phyloP scores from a whole-genome alignment of 2,888 invertebrate species.

The Macaria liturata region DNA sequence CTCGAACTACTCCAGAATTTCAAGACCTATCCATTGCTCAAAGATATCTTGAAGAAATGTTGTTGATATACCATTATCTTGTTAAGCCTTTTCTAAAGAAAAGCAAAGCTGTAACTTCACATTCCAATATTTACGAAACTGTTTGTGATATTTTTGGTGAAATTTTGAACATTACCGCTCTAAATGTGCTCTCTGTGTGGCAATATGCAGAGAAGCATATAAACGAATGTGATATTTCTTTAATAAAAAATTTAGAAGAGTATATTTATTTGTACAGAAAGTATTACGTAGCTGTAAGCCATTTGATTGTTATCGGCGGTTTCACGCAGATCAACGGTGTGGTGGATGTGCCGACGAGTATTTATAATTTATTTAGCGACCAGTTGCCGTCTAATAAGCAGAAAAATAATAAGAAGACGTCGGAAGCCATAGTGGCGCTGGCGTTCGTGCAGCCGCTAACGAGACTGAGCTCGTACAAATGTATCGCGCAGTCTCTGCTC shows the following conservation, averaged over 20 bases:
- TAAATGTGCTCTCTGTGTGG: conserved; percentile 87
- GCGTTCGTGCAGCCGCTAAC: conserved; percentile 85
- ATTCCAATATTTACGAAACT: conserved; percentile 85
- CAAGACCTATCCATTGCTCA: conserved; percentile 85
- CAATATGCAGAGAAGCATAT: conserved; percentile 87
- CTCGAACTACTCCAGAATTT: conserved; percentile 66
- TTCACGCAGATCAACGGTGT: conserved; percentile 86
- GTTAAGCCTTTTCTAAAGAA: conserved; percentile 87
- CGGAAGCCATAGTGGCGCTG: conserved; percentile 83
- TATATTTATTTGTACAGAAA: conserved; percentile 87
- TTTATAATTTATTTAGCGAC: conserved; percentile 82
- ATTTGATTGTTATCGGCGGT: conserved; percentile 88
- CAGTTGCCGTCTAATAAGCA: conserved; percentile 80
- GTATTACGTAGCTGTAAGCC: conserved; percentile 88
- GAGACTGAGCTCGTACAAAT: conserved; percentile 85
- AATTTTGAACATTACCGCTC: conserved; percentile 86
- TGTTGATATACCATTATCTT: conserved; percentile 84
- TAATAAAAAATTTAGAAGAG: conserved; percentile 88
- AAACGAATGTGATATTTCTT: conserved; percentile 86
- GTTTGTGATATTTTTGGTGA: conserved; percentile 87
- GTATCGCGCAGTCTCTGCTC: conserved; percentile 82
- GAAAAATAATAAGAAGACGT: conserved; percentile 80
- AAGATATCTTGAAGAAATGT: conserved; percentile 87
- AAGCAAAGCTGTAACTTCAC: conserved; percentile 77
- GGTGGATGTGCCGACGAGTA: conserved; percentile 83